A percentile compares a stretch with the other conserved stretches of the same genome.
phyloP scores from a whole-genome alignment of 2,113 vertebrate species.

The Casuarius casuarius region DNA sequence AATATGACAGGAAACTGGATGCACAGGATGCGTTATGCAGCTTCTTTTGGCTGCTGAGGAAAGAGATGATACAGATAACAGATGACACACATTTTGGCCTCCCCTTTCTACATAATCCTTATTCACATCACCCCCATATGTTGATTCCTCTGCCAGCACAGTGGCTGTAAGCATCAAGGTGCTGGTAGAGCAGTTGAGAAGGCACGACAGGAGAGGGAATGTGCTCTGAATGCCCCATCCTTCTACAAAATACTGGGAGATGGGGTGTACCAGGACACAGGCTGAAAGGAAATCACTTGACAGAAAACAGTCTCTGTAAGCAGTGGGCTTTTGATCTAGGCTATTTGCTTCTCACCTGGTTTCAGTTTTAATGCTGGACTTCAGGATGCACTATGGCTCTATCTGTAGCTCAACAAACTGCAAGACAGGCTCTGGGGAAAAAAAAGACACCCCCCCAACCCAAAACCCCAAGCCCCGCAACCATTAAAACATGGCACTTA shows the following conservation, averaged over 20 bases:
- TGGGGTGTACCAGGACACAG: background rate
- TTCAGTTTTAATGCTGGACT: background rate
- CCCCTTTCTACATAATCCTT: fast-evolving
- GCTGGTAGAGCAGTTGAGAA: background rate
- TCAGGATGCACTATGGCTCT: background rate
- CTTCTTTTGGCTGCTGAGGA: background rate
- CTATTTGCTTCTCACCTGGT: background rate
- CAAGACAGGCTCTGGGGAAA: background rate
- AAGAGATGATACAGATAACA: background rate
- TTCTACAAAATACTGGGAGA: background rate
- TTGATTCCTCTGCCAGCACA: background rate
- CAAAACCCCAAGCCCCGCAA: background rate
- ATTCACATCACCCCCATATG: background rate
- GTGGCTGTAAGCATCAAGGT: background rate
- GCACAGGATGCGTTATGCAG: fast-evolving
- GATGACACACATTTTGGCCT: background rate
- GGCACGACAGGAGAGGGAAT: background rate
- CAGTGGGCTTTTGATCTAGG: background rate
- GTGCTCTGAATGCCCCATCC: background rate
- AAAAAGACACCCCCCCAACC: background rate
- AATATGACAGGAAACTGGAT: background rate
- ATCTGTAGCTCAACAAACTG: background rate
- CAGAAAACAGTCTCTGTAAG: background rate
- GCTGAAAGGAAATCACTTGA: background rate
- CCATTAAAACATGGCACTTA: background rate